Evolutionary conservation across 2,888 invertebrate species (phyloP).

Genomic region (Arge pagana): DNA sequence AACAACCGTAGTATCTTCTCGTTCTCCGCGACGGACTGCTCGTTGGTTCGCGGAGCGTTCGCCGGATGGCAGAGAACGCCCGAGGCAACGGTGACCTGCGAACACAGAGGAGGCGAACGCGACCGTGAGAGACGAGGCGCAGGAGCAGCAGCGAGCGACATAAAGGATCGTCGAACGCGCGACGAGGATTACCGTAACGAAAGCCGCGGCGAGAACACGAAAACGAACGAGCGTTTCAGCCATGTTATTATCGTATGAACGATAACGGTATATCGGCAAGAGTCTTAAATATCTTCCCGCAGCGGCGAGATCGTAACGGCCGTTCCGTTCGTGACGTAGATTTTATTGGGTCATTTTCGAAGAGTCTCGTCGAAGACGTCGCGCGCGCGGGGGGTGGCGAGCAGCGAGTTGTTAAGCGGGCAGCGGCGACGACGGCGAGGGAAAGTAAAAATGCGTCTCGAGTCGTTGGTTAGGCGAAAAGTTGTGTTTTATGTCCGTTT

Average conservation of each 20-base stretch:
- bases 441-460: background rate
- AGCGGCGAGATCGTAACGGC: background rate
- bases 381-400: background rate
- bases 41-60: too few species aligned
- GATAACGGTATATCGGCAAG: constrained; percentile 10
- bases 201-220: constrained; percentile 21
- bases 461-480: too few species aligned
- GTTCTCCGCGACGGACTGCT: constrained; percentile 30
- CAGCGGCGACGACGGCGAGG: background rate
- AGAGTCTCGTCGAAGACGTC: background rate
- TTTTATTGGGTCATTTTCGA: background rate
- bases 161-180: background rate
- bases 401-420: background rate
- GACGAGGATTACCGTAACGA: constrained; percentile 27
- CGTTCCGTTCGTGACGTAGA: background rate
- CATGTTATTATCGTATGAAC: constrained; percentile 27
- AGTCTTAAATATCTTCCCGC: constrained; percentile 30
- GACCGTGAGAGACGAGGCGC: too few species aligned
- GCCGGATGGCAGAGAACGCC: too few species aligned
- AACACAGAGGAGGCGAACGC: too few species aligned
- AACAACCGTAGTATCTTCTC: constrained; percentile 31
- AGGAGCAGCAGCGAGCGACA: background rate
- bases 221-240: constrained; percentile 23
- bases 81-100: too few species aligned
- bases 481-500: too few species aligned